A percentile compares a stretch with the other conserved stretches of the same genome.
Evolutionary conservation across 2,888 invertebrate genomes (phyloP).

Genomic region (Dolichomitus sp.): DNA sequence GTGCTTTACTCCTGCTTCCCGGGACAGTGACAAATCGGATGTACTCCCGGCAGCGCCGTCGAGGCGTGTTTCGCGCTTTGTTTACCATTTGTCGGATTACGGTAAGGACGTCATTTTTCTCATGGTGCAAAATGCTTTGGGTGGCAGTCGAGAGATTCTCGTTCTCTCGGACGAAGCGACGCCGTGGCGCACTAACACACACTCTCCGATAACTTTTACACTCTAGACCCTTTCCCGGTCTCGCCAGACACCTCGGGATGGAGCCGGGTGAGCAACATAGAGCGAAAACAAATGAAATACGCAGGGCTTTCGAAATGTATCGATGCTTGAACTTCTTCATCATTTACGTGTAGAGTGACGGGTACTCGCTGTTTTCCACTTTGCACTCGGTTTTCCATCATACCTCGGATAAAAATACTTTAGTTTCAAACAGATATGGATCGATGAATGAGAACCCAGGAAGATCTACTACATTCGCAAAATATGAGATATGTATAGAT

Average conservation of each 20-base stretch:
- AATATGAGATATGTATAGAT: constrained; percentile 32
- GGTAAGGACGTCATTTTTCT: constrained; percentile 75
- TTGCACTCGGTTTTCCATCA: constrained; percentile 25
- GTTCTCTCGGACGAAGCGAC: constrained; percentile 51
- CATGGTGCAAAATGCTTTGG: constrained; percentile 63
- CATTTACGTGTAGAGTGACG: constrained; percentile 58
- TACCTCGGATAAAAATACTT: constrained; percentile 32
- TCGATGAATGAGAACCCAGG: constrained; percentile 21
- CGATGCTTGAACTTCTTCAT: constrained; percentile 62
- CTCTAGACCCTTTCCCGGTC: constrained; percentile 52
- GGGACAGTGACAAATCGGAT: constrained; percentile 73
- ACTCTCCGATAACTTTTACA: constrained; percentile 58
- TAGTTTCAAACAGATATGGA: constrained; percentile 21
- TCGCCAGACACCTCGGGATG: constrained; percentile 39
- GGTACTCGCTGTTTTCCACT: constrained; percentile 46
- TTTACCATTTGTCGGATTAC: constrained; percentile 82
- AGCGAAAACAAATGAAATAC: constrained; percentile 59
- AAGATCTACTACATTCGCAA: constrained; percentile 21
- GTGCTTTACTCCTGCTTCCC: constrained; percentile 34
- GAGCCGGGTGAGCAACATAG: constrained; percentile 48
- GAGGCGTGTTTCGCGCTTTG: constrained; percentile 81
- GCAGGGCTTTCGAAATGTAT: constrained; percentile 53
- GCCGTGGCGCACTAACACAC: constrained; percentile 40
- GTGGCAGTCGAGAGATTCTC: constrained; percentile 49
- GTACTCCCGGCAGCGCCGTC: constrained; percentile 70